phyloP scores from a whole-genome alignment of 2,888 invertebrate species.

The Ommatoiulus sabulosus region DNA sequence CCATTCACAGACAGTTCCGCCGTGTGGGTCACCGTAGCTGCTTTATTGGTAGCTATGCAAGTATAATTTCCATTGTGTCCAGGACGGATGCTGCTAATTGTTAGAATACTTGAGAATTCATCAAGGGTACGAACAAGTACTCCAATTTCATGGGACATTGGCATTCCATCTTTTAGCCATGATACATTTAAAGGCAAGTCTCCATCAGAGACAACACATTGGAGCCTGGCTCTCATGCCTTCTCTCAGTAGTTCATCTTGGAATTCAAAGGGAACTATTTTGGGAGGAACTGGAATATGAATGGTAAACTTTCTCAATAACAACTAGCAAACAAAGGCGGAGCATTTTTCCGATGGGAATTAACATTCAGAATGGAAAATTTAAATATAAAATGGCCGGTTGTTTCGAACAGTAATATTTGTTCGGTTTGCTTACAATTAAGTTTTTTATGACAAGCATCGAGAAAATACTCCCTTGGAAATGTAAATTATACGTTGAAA shows the following conservation, averaged over 20 bases:
- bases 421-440: too few species aligned
- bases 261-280: slow-evolving; percentile 56
- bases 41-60: slow-evolving; percentile 56
- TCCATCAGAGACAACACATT: slow-evolving; percentile 62
- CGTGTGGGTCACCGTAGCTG: slow-evolving; percentile 54
- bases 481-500: too few species aligned
- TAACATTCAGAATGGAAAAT: slow-evolving; percentile 67
- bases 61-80: slow-evolving; percentile 53
- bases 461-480: too few species aligned
- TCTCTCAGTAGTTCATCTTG: slow-evolving; percentile 58
- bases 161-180: slow-evolving; percentile 75
- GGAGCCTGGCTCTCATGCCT: slow-evolving; percentile 57
- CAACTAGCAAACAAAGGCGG: background rate
- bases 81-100: slow-evolving; percentile 55
- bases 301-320: slow-evolving; percentile 37
- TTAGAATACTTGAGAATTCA: slow-evolving; percentile 57
- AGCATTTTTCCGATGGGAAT: too few species aligned
- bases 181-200: slow-evolving; percentile 72
- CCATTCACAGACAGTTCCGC: slow-evolving; percentile 57
- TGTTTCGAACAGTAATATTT: too few species aligned
- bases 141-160: slow-evolving; percentile 50
- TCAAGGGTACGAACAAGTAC: slow-evolving; percentile 50
- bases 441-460: too few species aligned
- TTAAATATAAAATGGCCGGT: background rate
- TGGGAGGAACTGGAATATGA: slow-evolving; percentile 57